Evolutionary conservation across 2,797 vertebrate species (phyloP), one percentile per base, ranked within the genome.

Genomic region (Characodon lateralis): DNA sequence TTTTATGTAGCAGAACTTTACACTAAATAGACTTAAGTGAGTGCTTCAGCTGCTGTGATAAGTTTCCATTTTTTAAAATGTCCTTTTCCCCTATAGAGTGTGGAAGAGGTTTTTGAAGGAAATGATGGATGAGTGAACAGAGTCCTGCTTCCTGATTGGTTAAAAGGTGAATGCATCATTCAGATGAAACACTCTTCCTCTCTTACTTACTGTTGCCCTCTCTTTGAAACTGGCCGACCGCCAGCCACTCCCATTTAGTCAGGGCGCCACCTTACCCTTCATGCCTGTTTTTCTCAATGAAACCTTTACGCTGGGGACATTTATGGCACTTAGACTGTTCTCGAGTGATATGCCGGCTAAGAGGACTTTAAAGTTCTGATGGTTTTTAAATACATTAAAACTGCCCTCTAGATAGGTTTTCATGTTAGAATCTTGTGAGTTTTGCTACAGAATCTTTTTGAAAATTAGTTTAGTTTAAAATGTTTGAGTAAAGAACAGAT

Each of bases 201-300:
- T 39, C 53, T 20, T 13, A 14, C 35, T 41, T 41, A n/a, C 69
- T 13, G 35, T 31, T 53, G 51, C 46, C 71, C 46, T 63, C 76
- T 83, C 83, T 86, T 78, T 87, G 82, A 78, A 90, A 92, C 83
- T 94, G 94, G 93, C 91, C 2, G 65, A 28, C 82, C 82, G 92
- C 92, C 94, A 94, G 83, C 74, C 76, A 81, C 77, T 86, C 86
- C 85, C 72, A 2, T 83, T 89, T 82, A 83, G 84, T 5, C 72
- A 81, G 76, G 87, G 58, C 85, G 20, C 76, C 65, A 65, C 85
- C 85, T 85, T 77, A 83, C 80, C 81, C 83, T 89, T 87, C 85
- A 78, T 70, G 85, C 82, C 87, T 81, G 90, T 88, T 93, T 93
- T 94, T 87, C 89, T 94, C 92, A 94, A 95, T 94, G 93, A 93